Base-by-base conservation (phyloP, 2,113 vertebrate genomes). In the Notothenia rossii region DNA sequence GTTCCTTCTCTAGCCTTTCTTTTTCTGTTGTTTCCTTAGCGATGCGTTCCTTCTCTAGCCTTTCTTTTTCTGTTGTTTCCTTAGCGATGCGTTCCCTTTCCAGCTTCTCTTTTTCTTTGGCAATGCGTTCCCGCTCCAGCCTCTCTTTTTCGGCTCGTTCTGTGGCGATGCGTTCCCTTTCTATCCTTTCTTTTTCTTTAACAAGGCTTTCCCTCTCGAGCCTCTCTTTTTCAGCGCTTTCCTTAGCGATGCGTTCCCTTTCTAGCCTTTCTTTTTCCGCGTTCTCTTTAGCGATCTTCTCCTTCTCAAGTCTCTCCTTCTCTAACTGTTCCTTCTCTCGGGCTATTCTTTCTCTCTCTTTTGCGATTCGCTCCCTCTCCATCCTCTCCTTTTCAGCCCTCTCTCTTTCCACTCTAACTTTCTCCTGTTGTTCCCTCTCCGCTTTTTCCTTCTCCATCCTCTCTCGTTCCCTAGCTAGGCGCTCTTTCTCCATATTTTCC, bases 361-460 rank as follows among this genome's bases (percentile, higher is more conserved):
- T 22, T 10, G 54, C 54, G 1, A 60, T 36, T 0, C 2, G 33
- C 10, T 61, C 58, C 2, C 2, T 64, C 54, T 55, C 54, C 10
- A 25, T 4, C n/a, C 14, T 55, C 29, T 29, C 29, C 29, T 29
- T 29, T 29, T 29, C 29, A 29, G 29, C 29, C 29, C 29, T 29
- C 14, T 55, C n/a, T 22, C 20, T 55, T 55, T 55, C 54, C 10
- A 48, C 4, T 29, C 40, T 18, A 10, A 56, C 53, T 25, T 22
- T 48, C 29, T 71, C 68, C 48, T 56, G 58, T 3, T 11, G 22
- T 25, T 70, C 67, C 20, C 36, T 70, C 36, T 70, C 67, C 2
- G 14, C 5, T 4, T 33, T 58, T 13, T 72, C 56, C 5, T 40
- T 60, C 10, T 59, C 22, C 1, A 22, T 22, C 6, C 54, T 70